A percentile compares a stretch with the other conserved stretches of the same genome.
Conservation (phyloP, 2,113 vertebrate species). For the Neogobius melanostomus region DNA sequence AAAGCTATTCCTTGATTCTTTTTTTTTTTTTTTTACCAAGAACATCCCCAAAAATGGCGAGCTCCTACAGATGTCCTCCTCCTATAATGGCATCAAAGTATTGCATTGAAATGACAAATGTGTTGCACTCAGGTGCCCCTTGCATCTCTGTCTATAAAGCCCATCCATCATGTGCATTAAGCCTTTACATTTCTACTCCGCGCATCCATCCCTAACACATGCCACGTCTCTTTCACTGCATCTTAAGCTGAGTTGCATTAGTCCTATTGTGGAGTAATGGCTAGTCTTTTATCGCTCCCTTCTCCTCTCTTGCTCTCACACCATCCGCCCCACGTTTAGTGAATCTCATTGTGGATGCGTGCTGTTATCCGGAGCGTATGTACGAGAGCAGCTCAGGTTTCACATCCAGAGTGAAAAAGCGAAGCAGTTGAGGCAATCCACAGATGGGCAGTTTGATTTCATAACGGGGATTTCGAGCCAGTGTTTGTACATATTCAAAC, state of each 20-base stretch:
- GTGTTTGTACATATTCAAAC: not conserved
- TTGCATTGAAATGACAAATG: too few relatives aligned
- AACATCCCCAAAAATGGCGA: too few relatives aligned
- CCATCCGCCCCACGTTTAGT: slow-evolving; percentile 23
- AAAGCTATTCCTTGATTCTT: too few relatives aligned
- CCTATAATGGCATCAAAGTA: too few relatives aligned
- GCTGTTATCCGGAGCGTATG: slow-evolving; percentile 26
- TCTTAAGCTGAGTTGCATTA: slow-evolving; percentile 19
- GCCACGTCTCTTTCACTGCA: not conserved
- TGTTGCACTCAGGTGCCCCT: not conserved
- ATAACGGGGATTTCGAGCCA: slow-evolving; percentile 7
- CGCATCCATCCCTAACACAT: not conserved
- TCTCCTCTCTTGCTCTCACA: slow-evolving; percentile 12
- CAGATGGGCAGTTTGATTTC: slow-evolving; percentile 18
- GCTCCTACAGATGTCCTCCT: too few relatives aligned
- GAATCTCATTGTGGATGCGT: slow-evolving; percentile 23
- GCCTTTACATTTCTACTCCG: not conserved
- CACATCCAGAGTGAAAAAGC: slow-evolving; percentile 12
- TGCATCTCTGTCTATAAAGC: not conserved
- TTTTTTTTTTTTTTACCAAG: too few relatives aligned
- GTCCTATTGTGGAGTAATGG: slow-evolving; percentile 20
- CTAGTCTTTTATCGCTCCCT: slow-evolving; percentile 27
- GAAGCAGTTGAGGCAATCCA: slow-evolving; percentile 12
- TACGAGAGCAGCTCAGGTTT: slow-evolving; percentile 25
- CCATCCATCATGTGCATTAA: not conserved